Conservation (phyloP, 2,888 invertebrate species). For the Phaonia tiefii region DNA sequence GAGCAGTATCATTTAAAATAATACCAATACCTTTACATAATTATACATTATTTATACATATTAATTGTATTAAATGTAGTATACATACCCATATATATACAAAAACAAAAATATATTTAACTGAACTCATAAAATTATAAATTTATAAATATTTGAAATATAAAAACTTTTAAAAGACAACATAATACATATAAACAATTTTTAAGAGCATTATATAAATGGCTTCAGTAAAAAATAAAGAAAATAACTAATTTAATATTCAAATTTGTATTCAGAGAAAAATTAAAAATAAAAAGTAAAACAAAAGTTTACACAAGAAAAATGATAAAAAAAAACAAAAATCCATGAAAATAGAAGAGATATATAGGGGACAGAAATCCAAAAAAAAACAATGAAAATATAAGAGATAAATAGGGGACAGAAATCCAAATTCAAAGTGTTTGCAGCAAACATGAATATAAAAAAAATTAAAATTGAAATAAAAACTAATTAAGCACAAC, state of each 20-base stretch:
- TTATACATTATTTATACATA: conserved; percentile 48
- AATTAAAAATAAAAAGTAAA: neutral
- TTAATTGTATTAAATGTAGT: conserved; percentile 66
- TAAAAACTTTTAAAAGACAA: conserved; percentile 22
- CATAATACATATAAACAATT: conserved; percentile 39
- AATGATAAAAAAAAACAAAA: conserved; percentile 4
- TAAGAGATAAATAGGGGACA: conserved; percentile 30
- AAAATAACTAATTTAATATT: conserved; percentile 19
- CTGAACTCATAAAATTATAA: conserved; percentile 47
- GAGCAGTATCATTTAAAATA: neutral
- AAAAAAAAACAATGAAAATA: conserved; percentile 24
- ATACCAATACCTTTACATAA: too few relatives aligned
- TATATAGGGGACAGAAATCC: conserved; percentile 41
- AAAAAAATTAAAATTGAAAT: neutral
- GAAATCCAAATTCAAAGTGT: conserved; percentile 57
- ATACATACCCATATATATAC: conserved; percentile 52
- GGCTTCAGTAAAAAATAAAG: conserved; percentile 50
- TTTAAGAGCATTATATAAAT: conserved; percentile 61
- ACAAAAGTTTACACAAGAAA: conserved; percentile 51
- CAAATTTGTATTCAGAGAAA: neutral
- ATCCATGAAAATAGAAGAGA: conserved; percentile 9
- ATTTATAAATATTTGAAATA: conserved; percentile 34
- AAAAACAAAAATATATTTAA: conserved; percentile 48
- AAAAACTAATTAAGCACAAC: conserved; percentile 56
- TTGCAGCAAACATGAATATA: conserved; percentile 64